Evolutionary conservation across 2,113 vertebrate species (phyloP).

Genomic region (Otolemur garnettii): DNA sequence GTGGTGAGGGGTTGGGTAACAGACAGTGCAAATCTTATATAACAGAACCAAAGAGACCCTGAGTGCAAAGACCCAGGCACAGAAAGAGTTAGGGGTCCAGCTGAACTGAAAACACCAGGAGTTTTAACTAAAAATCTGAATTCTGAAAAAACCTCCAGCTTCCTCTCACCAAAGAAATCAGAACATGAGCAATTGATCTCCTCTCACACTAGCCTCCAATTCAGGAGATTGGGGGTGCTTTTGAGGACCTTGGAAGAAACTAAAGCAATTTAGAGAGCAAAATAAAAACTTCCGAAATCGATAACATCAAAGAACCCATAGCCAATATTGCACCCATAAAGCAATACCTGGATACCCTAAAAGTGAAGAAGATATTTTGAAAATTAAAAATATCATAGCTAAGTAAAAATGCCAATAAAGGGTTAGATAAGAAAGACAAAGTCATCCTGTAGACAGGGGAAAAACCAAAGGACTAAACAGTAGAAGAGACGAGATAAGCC

Average conservation of each 20-base stretch:
- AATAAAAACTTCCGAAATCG: constrained; percentile 45
- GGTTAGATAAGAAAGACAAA: neutral
- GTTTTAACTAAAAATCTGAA: neutral
- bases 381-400: neutral
- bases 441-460: neutral
- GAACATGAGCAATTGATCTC: neutral
- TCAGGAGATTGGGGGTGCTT: neutral
- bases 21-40: neutral
- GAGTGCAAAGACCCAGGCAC: neutral
- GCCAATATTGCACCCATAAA: neutral
- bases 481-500: neutral
- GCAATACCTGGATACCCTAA: neutral
- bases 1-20: neutral
- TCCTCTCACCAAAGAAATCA: neutral
- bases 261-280: neutral
- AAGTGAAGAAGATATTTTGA: neutral
- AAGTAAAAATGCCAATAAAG: neutral
- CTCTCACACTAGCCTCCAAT: neutral
- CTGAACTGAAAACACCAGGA: neutral
- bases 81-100: too few relatives aligned
- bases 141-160: neutral
- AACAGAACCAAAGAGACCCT: neutral
- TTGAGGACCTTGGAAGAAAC: neutral
- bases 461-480: neutral
- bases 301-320: neutral